phyloP scores from a whole-genome alignment of 2,797 vertebrate genomes.

The Schizothorax lantsangensis region DNA sequence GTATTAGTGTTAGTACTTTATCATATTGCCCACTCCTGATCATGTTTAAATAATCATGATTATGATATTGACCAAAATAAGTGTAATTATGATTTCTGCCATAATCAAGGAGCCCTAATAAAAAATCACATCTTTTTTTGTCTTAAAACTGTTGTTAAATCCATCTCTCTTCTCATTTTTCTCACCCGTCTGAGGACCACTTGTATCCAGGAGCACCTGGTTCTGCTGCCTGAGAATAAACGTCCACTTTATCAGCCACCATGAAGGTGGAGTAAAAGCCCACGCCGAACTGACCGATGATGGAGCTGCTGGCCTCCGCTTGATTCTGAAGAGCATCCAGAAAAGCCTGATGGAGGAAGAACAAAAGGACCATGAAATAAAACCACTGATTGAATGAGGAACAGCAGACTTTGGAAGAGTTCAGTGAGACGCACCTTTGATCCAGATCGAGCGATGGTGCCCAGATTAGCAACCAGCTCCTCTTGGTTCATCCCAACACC shows the following conservation, averaged over 20 bases:
- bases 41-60: not conserved
- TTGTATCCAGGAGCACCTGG: slow-evolving; percentile 81
- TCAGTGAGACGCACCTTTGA: slow-evolving; percentile 87
- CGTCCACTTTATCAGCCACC: slow-evolving; percentile 93
- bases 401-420: not conserved
- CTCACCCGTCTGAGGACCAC: slow-evolving; percentile 97
- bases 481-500: slow-evolving; percentile 94
- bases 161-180: not conserved
- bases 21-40: not conserved
- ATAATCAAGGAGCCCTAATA: not conserved
- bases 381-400: not conserved
- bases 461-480: slow-evolving; percentile 91
- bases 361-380: not conserved
- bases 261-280: slow-evolving; percentile 98
- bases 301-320: slow-evolving; percentile 88
- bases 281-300: slow-evolving; percentile 98
- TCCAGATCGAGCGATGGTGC: slow-evolving; percentile 94
- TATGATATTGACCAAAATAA: not conserved
- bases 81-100: not conserved
- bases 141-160: not conserved
- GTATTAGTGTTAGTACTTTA: not conserved
- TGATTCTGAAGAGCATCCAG: slow-evolving; percentile 90
- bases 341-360: slow-evolving; percentile 82
- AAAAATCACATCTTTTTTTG: not conserved
- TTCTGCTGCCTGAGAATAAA: slow-evolving; percentile 85